Percentiles rank a stretch among this genome's conserved stretches.
phyloP scores from a whole-genome alignment of 2,888 invertebrate species.

The Tipula vernalis region DNA sequence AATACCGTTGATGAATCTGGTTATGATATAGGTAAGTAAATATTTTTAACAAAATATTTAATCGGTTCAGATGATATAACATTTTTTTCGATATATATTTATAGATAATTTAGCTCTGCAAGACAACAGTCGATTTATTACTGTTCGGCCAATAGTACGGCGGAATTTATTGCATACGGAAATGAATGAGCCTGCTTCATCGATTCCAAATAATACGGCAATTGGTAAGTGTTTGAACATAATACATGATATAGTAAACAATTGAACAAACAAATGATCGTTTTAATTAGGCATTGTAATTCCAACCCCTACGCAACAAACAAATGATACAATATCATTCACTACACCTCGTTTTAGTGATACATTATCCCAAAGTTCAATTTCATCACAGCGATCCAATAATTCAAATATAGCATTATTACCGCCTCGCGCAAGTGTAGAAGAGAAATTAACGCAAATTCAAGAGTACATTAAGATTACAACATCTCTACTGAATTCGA shows the following conservation, averaged over 20 bases:
- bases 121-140: slow-evolving; percentile 32
- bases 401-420: background rate
- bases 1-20: background rate
- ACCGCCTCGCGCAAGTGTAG: slow-evolving; percentile 36
- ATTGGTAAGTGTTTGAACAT: slow-evolving; percentile 11
- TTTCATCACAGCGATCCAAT: slow-evolving; percentile 7
- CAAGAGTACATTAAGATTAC: slow-evolving; percentile 60
- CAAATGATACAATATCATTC: slow-evolving; percentile 4
- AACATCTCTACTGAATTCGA: slow-evolving; percentile 53
- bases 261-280: background rate
- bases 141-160: slow-evolving; percentile 32
- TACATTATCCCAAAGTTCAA: slow-evolving; percentile 11
- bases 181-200: slow-evolving; percentile 12
- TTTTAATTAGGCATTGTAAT: slow-evolving; percentile 26
- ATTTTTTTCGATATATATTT: background rate
- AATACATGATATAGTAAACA: background rate
- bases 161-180: slow-evolving; percentile 17
- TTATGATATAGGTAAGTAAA: background rate
- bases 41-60: background rate
- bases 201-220: slow-evolving; percentile 13
- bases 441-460: slow-evolving; percentile 55
- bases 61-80: background rate
- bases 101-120: slow-evolving; percentile 23
- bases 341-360: background rate
- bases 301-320: slow-evolving; percentile 21